phyloP scores from a whole-genome alignment of 1,140 invertebrate species.

The Mylabris phalerata region DNA sequence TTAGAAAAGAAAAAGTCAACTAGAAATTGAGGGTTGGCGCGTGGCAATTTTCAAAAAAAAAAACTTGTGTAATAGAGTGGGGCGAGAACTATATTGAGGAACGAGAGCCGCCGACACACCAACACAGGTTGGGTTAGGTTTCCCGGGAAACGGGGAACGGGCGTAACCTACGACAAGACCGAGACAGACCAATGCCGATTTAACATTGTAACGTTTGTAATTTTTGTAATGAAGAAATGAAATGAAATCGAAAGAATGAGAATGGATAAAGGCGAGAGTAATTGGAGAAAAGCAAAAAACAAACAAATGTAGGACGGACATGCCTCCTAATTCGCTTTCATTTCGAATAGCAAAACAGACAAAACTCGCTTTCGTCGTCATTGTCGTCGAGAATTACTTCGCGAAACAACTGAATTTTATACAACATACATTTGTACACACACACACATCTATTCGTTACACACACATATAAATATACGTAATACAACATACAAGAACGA shows the following conservation, averaged over 20 bases:
- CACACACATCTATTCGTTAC: no score
- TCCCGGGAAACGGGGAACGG: constrained; percentile 15
- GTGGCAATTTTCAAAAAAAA: constrained; percentile 6
- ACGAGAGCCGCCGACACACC: neutral
- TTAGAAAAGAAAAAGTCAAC: constrained; percentile 7
- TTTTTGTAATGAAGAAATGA: no score
- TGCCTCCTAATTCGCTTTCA: no score
- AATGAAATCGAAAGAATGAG: neutral
- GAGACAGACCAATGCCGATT: no score
- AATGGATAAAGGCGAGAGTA: neutral
- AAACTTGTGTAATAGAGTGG: neutral
- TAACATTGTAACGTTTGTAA: no score
- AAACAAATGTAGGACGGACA: neutral
- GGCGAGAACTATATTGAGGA: neutral
- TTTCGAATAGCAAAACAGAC: no score
- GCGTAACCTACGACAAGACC: constrained; percentile 34
- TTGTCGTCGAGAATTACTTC: neutral
- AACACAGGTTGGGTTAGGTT: constrained; percentile 21
- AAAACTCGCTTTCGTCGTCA: neutral
- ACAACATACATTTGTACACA: no score
- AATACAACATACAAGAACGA: constrained; percentile 21
- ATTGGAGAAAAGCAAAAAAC: constrained; percentile 3
- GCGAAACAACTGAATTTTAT: no score
- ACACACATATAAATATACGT: neutral
- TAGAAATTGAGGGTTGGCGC: constrained; percentile 15